Evolutionary conservation across 2,113 vertebrate genomes (phyloP).

Genomic region (Macroglossus sobrinus): DNA sequence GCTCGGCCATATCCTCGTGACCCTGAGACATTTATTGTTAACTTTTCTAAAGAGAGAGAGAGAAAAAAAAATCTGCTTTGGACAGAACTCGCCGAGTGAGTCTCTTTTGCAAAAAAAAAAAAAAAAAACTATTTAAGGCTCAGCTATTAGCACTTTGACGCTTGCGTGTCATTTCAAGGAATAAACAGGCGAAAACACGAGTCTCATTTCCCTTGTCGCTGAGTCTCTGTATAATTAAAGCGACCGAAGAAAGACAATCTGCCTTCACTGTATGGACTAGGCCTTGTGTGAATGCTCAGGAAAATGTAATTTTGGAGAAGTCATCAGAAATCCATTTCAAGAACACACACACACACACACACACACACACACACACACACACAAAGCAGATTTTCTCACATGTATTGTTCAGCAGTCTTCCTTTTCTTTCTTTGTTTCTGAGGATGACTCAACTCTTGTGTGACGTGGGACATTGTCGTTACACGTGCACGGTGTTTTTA

Average conservation of each 20-base stretch:
- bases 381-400: not conserved
- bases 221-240: not conserved
- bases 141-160: not conserved
- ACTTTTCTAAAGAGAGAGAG: slow-evolving; percentile 65
- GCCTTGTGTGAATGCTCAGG: not conserved
- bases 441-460: not conserved
- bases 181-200: not conserved
- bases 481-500: not conserved
- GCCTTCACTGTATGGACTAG: not conserved
- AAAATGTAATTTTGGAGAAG: not conserved
- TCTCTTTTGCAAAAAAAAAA: slow-evolving; percentile 59
- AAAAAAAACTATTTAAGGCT: slow-evolving; percentile 33
- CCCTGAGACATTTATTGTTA: slow-evolving; percentile 77
- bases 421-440: not conserved
- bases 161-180: not conserved
- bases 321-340: not conserved
- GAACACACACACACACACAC: too few relatives aligned
- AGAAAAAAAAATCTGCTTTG: not conserved
- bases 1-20: slow-evolving; percentile 61
- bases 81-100: slow-evolving; percentile 58
- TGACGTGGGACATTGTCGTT: not conserved
- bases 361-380: too few relatives aligned
- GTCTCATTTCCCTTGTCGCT: not conserved
- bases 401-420: not conserved
- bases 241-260: not conserved